These are phyloP conservation scores for Enteromius unitaeniatus DNA, from an alignment of 2,797 vertebrate species.

Conservation along the genomic window DNA sequence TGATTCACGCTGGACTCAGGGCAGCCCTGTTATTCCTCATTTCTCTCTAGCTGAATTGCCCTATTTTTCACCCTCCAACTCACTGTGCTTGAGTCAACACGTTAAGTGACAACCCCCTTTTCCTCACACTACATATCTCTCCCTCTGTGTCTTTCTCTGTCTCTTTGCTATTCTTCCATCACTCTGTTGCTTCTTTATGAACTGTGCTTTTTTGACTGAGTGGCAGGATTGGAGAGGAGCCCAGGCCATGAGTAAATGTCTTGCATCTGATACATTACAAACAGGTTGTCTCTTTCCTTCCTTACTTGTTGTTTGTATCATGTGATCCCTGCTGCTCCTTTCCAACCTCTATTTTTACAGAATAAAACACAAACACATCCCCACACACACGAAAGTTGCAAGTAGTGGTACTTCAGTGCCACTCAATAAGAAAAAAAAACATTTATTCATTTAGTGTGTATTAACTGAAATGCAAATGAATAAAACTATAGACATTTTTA, in stretches of 20 bases:
- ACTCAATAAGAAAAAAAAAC: not conserved
- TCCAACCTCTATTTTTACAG: not conserved
- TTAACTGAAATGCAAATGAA: no score
- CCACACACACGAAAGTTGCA: not conserved
- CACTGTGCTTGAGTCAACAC: conserved; percentile 68
- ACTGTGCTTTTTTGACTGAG: conserved; percentile 36
- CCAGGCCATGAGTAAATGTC: conserved; percentile 48
- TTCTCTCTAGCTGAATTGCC: conserved; percentile 72
- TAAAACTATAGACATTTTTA: not conserved
- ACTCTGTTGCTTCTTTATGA: conserved; percentile 18
- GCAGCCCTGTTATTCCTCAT: conserved; percentile 74
- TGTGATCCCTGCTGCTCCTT: not conserved
- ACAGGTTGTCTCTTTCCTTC: conserved; percentile 31
- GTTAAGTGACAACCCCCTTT: conserved; percentile 54
- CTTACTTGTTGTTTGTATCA: conserved; percentile 8
- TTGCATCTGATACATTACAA: conserved; percentile 23
- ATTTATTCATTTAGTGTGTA: no score
- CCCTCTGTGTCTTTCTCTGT: conserved; percentile 31
- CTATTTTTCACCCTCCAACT: conserved; percentile 75
- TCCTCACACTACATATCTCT: conserved; percentile 43
- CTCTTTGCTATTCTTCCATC: conserved; percentile 21
- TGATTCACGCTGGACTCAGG: conserved; percentile 66
- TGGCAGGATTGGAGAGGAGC: conserved; percentile 40
- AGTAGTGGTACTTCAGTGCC: not conserved
- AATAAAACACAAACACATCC: not conserved